Evolutionary conservation across 2,113 vertebrate species (phyloP).

Genomic region (Chaenogobius annularis): DNA sequence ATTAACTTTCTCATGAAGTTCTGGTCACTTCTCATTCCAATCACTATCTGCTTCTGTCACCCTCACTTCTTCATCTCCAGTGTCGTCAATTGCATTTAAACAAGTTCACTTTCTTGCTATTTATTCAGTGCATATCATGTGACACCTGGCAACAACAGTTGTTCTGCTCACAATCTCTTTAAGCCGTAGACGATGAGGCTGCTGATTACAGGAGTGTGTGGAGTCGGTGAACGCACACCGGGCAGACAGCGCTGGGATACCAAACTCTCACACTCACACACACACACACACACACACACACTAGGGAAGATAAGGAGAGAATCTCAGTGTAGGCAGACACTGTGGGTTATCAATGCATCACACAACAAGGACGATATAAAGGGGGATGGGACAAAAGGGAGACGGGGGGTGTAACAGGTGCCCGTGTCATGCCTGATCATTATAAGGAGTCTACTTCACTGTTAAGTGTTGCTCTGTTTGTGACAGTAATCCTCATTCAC

Average conservation of each 20-base stretch:
- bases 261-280: conserved; percentile 40
- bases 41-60: not conserved
- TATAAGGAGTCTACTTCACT: conserved; percentile 8
- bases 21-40: not conserved
- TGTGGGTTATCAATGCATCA: conserved; percentile 69
- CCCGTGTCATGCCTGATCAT: conserved; percentile 58
- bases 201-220: conserved; percentile 58
- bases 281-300: too few species aligned
- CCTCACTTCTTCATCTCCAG: not conserved
- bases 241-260: conserved; percentile 24
- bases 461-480: conserved; percentile 14
- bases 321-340: conserved; percentile 65
- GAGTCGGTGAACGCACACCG: conserved; percentile 48
- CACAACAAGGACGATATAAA: conserved; percentile 54
- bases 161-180: conserved; percentile 22
- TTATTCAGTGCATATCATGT: not conserved
- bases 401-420: conserved; percentile 67
- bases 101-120: not conserved
- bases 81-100: not conserved
- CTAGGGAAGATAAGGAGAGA: conserved; percentile 63
- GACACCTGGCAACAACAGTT: not conserved
- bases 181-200: conserved; percentile 56
- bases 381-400: conserved; percentile 27
- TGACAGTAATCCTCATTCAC: conserved; percentile 25
- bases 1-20: not conserved